These are phyloP conservation scores for Lasiurus borealis DNA, from an alignment of 2,113 vertebrate genomes.

Conservation along the genomic window DNA sequence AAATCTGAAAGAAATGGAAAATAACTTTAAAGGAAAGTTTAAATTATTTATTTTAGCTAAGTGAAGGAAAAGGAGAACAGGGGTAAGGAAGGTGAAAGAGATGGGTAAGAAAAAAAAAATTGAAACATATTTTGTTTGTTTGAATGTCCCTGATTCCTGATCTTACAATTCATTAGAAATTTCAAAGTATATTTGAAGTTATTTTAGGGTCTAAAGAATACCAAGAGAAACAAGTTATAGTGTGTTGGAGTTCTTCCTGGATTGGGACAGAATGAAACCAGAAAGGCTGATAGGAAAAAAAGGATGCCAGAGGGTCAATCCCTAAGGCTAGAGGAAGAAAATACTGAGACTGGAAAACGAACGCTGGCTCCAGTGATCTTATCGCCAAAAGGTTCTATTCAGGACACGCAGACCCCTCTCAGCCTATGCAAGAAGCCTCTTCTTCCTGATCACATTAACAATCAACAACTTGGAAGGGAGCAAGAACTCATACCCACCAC, in stretches of 20 bases:
- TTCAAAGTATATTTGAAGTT: background rate
- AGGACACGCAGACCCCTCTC: background rate
- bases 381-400: background rate
- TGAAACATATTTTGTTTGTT: background rate
- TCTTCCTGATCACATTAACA: background rate
- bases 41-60: background rate
- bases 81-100: background rate
- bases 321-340: background rate
- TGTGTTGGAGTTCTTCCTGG: background rate
- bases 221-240: background rate
- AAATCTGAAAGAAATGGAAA: background rate
- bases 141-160: background rate
- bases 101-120: background rate
- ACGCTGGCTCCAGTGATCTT: background rate
- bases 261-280: background rate
- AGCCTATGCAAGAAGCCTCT: background rate
- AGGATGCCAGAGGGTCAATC: background rate
- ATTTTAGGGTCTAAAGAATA: background rate
- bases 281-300: background rate
- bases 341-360: background rate
- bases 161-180: background rate
- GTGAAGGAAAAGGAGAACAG: background rate
- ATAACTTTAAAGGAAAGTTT: background rate
- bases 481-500: background rate
- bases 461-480: background rate